Base-by-base conservation (phyloP, 2,888 invertebrate species). In the Lasioglossum figueresi region DNA sequence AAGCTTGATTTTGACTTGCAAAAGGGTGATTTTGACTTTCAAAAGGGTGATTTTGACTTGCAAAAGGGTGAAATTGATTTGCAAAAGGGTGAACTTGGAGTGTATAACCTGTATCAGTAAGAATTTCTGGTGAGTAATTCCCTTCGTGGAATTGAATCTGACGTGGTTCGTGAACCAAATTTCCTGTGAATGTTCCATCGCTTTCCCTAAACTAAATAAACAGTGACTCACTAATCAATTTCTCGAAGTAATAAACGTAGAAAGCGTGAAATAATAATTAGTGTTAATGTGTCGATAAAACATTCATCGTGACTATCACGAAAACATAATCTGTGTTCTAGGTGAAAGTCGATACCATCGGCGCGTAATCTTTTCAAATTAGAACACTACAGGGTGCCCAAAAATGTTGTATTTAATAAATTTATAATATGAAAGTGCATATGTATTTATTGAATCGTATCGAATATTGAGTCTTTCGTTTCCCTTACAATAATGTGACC, bases 261-360 rank as follows among this genome's bases (percentile, higher is more conserved):
- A 82, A 78, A 82, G 81, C 72, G 77, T 72, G 52, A 31, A 66
- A 72, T 71, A 19, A 48, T 48, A 48, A 48, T 48, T 48, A 52
- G 40, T 34, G 68, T 40, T 81, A 59, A 71, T 45, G 63, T 10
- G 40, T 34, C 52, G 27, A 59, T 52, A 4, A 27, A 43, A 31
- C 63, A 34, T 19, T n/a, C 14, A 66, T 66, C 43, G 12, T 16
- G 34, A 2, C 12, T 72, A 40, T 63, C 59, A 74, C 12, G 4
- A 43, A 27, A 3, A 19, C 19, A 23, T 16, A 4, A 31, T 31
- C 63, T 34, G 31, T n/a, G 63, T n/a, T 63, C 48, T 52, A 4
- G 16, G 56, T 56, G 82, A 78, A 68, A 74, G 73, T 34, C 12
- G 8, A 34, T 56, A 1, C n/a, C 56, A 76, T 27, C 19, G 31